Percentiles rank a stretch among this genome's conserved stretches.
Evolutionary conservation across 2,888 invertebrate species (phyloP).

Genomic region (Eupsilia transversa): DNA sequence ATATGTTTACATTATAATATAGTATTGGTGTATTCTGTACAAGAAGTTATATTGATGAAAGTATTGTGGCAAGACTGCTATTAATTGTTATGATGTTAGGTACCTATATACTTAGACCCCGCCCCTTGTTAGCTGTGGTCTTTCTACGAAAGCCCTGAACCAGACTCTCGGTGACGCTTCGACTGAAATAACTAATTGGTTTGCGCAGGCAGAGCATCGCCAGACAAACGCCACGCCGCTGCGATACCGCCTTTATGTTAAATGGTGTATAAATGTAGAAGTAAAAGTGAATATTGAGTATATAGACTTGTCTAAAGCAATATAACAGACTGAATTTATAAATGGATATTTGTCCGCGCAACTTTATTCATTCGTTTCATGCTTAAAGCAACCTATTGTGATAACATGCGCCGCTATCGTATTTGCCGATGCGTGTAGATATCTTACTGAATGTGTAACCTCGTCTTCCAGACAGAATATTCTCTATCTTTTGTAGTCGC

Average conservation of each 20-base stretch:
- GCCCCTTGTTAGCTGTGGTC: constrained; percentile 55
- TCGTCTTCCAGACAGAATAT: constrained; percentile 55
- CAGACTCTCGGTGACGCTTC: constrained; percentile 47
- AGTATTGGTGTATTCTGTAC: constrained; percentile 49
- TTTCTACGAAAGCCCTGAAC: constrained; percentile 62
- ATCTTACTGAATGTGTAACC: constrained; percentile 40
- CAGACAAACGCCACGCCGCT: constrained; percentile 49
- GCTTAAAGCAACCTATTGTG: constrained; percentile 48
- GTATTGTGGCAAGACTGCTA: constrained; percentile 66
- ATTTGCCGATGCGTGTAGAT: constrained; percentile 11
- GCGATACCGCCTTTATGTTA: constrained; percentile 52
- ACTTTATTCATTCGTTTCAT: constrained; percentile 44
- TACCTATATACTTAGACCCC: constrained; percentile 45
- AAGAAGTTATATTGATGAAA: constrained; percentile 49
- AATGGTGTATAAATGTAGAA: constrained; percentile 49
- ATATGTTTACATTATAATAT: constrained; percentile 47
- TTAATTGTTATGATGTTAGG: constrained; percentile 55
- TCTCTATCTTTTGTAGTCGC: constrained; percentile 37
- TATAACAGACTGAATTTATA: constrained; percentile 60
- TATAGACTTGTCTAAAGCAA: constrained; percentile 54
- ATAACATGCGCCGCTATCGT: constrained; percentile 32
- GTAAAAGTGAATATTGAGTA: constrained; percentile 41
- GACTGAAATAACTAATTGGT: constrained; percentile 58
- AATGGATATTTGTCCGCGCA: constrained; percentile 40
- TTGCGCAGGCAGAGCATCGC: constrained; percentile 33